These are phyloP conservation scores for Danio aesculapii DNA, from an alignment of 2,797 vertebrate species.

Conservation along the genomic window DNA sequence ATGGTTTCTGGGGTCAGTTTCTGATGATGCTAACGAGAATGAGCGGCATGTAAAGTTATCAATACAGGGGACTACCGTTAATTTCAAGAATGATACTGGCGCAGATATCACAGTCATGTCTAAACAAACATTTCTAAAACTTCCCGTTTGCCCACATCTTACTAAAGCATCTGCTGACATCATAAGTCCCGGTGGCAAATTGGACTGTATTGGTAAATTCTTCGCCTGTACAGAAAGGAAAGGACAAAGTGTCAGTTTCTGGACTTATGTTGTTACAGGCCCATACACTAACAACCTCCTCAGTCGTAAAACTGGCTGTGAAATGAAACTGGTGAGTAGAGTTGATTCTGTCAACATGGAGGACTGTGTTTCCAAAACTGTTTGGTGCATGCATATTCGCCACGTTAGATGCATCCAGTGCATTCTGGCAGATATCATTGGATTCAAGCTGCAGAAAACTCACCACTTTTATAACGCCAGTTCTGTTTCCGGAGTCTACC, in stretches of 20 bases:
- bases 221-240: not conserved
- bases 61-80: not conserved
- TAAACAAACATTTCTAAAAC: slow-evolving; percentile 1
- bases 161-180: not conserved
- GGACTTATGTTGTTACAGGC: not conserved
- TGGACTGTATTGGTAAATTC: not conserved
- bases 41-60: too few relatives aligned
- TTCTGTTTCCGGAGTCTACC: slow-evolving; percentile 31
- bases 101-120: slow-evolving; percentile 42
- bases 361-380: slow-evolving; percentile 11
- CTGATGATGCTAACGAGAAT: too few relatives aligned
- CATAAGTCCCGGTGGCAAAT: slow-evolving; percentile 8
- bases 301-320: not conserved
- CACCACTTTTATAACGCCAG: slow-evolving; percentile 38
- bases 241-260: not conserved
- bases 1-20: too few relatives aligned
- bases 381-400: slow-evolving; percentile 14
- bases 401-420: not conserved
- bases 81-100: slow-evolving; percentile 20
- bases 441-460: slow-evolving; percentile 8
- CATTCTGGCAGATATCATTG: slow-evolving; percentile 40
- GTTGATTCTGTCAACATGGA: too few relatives aligned
- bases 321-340: too few relatives aligned
- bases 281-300: not conserved
- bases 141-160: not conserved